Evolutionary conservation across 2,113 vertebrate genomes (phyloP), one percentile per base, ranked within the genome.

Genomic region (Peromyscus leucopus): DNA sequence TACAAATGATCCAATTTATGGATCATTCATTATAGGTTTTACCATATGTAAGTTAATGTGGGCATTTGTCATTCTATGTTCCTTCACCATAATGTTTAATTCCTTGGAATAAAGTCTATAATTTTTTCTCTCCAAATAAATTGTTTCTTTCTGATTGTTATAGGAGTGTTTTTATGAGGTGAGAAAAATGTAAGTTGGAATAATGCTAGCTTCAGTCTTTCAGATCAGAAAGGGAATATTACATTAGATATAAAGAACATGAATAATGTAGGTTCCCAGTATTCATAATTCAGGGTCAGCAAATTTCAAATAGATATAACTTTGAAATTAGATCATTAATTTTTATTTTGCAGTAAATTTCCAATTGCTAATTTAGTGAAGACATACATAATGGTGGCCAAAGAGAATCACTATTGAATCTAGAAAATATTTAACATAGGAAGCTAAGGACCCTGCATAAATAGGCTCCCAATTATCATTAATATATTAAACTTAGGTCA

Each of bases 301-400:
- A 79, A 57, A 78, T 84, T 93, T 84, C 61, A 94, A 90, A 87
- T 79, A 88, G 8, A 42, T 90, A 15, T 33, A 74, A 72, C 57
- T 46, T 39, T 87, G 28, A 96, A 95, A 79, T 71, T 11, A 91
- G 42, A 26, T 83, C 46, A 96, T 74, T 22, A 39, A 42, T 12
- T 36, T 88, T 89, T 46, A 71, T 69, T 93, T 84, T 80, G 90
- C 79, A 84, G 1, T 93, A 46, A 90, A 79, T 65, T 55, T 55
- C 55, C 55, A 55, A 55, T 55, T 82, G 16, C 36, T 74, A 33
- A 9, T 74, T 16, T 4, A 95, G 39, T 55, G 48, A 48, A 90
- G 46, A 92, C 36, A 82, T 12, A 13, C 3, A 63, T 17, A 4
- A 46, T 48, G 31, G 5, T 78, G 11, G 48, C 83, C 55, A 79